Base-by-base conservation (phyloP, 2,113 vertebrate species). In the Tragelaphus strepsiceros region DNA sequence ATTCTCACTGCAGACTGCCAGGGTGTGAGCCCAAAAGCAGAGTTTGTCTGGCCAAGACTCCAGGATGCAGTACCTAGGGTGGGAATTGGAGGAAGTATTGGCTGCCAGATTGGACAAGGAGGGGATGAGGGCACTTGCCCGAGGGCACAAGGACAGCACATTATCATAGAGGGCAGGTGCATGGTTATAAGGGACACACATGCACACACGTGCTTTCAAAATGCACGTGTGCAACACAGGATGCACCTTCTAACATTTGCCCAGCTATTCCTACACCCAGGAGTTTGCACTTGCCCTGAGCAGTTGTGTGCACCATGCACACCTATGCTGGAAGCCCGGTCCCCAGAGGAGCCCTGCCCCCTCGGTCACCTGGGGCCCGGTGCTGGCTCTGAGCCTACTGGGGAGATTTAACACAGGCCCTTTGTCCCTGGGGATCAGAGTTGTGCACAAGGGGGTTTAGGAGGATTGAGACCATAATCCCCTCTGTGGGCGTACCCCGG, bases 71-170 rank as follows among this genome's bases (percentile, higher is more conserved):
- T 39, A 17, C 17, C 10, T 81, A n/a, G 54, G 7, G 35, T 64
- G 59, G 12, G 28, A 30, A n/a, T 17, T 32, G 58, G 46, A 87
- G 30, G 86, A 54, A 74, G 51, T 19, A 9, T 35, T 71, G 26
- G 85, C 9, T 30, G 30, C 24, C 39, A 62, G 39, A 64, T 53
- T 26, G 77, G 49, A 58, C 61, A 12, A 64, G 4, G 30, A 16
- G 10, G 24, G 14, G 5, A 14, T 28, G 43, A 51, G 6, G 12
- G 24, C n/a, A 51, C 19, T 3, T 28, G 43, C n/a, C 78, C 1
- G 0, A 13, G 26, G 3, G 1, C 7, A 12, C 64, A 26, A 3
- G 0, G 1, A 0, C 35, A 0, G 16, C 7, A 8, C 11, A 4
- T 24, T 21, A 85, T 32, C 53, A 30, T 0, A 56, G 78, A 14